Percentiles rank a stretch among this genome's conserved stretches.
These are phyloP conservation scores for Bombus impatiens DNA, from an alignment of 1,140 invertebrate species.

Conservation along the genomic window DNA sequence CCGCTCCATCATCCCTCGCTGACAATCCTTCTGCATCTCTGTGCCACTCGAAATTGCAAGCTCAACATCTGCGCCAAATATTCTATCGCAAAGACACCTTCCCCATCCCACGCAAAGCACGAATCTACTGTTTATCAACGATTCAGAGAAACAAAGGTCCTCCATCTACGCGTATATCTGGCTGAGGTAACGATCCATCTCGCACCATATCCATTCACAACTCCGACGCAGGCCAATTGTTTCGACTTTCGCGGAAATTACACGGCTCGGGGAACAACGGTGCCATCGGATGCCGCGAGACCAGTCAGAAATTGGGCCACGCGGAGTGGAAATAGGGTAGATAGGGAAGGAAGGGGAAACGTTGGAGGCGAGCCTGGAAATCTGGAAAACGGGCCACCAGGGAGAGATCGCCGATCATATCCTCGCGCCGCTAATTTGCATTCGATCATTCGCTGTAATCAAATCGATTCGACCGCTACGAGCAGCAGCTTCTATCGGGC, in stretches of 20 bases:
- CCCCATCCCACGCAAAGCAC: background rate
- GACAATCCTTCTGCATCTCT: too few species aligned
- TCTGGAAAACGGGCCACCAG: conserved; percentile 56
- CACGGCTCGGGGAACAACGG: conserved; percentile 50
- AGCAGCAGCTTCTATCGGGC: background rate
- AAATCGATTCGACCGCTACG: conserved; percentile 53
- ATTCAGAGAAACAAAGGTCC: conserved; percentile 17
- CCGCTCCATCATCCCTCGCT: too few species aligned
- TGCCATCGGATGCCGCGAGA: conserved; percentile 42
- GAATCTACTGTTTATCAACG: conserved; percentile 11
- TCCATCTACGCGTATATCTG: background rate
- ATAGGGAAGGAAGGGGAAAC: background rate
- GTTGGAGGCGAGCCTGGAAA: conserved; percentile 30
- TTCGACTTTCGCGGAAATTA: conserved; percentile 62
- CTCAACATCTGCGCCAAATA: background rate
- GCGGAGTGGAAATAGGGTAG: background rate
- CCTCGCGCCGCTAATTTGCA: conserved; percentile 61
- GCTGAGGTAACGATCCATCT: conserved; percentile 16
- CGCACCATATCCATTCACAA: conserved; percentile 17
- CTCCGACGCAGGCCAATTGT: conserved; percentile 40
- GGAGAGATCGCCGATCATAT: conserved; percentile 50
- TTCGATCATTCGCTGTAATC: conserved; percentile 67
- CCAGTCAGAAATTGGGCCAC: conserved; percentile 31
- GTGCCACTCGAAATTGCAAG: too few species aligned
- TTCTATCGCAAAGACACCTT: background rate